Conservation (phyloP, 2,113 vertebrate species). For the Scortum barcoo region DNA sequence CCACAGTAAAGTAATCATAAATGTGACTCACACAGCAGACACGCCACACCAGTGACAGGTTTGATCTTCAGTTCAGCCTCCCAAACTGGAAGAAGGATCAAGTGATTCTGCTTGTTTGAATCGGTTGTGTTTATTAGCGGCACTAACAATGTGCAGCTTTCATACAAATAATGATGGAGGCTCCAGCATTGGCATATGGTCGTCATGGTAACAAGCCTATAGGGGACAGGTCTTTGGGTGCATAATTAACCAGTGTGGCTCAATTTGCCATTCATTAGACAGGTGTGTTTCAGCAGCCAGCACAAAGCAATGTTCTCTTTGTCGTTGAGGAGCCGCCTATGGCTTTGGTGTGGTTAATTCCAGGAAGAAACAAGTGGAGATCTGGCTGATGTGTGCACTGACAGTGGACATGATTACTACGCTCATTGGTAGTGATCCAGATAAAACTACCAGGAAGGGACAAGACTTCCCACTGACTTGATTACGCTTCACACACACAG, state of each 20-base stretch:
- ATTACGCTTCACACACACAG: constrained; percentile 27
- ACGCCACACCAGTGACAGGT: not conserved
- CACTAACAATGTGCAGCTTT: not conserved
- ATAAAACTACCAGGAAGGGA: constrained; percentile 19
- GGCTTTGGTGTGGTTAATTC: not conserved
- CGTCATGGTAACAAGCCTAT: constrained; percentile 49
- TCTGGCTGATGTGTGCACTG: constrained; percentile 4
- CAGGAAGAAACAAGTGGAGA: not conserved
- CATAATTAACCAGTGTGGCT: constrained; percentile 44
- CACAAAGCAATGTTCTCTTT: not conserved
- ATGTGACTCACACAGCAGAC: constrained; percentile 15
- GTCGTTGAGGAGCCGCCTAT: not conserved
- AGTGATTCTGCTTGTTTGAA: not conserved
- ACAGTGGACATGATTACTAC: constrained; percentile 26
- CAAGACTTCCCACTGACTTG: constrained; percentile 58
- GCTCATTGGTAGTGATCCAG: constrained; percentile 42
- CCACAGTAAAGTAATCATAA: not conserved
- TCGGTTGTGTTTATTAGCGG: constrained; percentile 1
- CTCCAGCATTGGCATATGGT: constrained; percentile 17
- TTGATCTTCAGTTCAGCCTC: not conserved
- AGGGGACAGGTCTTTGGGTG: constrained; percentile 31
- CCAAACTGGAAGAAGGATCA: not conserved
- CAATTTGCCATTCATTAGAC: constrained; percentile 45
- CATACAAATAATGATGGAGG: constrained; percentile 8
- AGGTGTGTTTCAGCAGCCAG: constrained; percentile 41